Base-by-base conservation (phyloP, 1,140 invertebrate genomes). In the Drosophila yakuba region DNA sequence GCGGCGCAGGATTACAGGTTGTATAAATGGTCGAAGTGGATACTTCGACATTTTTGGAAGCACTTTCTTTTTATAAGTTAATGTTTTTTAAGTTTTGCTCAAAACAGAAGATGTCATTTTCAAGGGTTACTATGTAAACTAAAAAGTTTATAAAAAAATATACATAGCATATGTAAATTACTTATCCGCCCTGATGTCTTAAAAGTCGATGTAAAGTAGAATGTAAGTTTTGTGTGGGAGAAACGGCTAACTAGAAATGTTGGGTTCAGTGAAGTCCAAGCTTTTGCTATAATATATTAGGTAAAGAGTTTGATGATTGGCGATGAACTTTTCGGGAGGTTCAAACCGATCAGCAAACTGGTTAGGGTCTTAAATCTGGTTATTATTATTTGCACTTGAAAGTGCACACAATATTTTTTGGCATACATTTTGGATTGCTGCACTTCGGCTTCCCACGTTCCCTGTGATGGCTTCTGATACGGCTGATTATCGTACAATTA, bases 401-500 rank as follows among this genome's bases (percentile, higher is more conserved):
- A 51, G n/a, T 51, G 44, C 50, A 64, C 36, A 63, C 23, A 50
- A n/a, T 36, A 71, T 69, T 55, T 69, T 55, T 20, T 58, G 38
- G 47, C 45, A 23, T 25, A 36, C 28, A 28, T 72, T 72, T 45
- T 12, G 52, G 4, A 32, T 15, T 3, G 20, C 45, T 11, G 20
- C 7, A 25, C 44, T 36, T 3, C 14, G 15, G 12, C 10, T 50
- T 28, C 15, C 11, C 32, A 10, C 11, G 35, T 55, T 43, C 38
- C 39, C 50, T 25, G 39, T n/a, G 5, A 68, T 25, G 17, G 15
- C 11, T 35, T 62, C 23, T 14, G 55, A 35, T 35, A 28, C 11
- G 10, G 39, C 25, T 56, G 39, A 54, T 77, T 77, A 77, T 69
- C 51, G 44, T 58, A 25, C 52, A 57, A 61, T 77, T 77, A 77